Conservation (phyloP, 64 coral and sea anemone species). For the Trachythela sp. region DNA sequence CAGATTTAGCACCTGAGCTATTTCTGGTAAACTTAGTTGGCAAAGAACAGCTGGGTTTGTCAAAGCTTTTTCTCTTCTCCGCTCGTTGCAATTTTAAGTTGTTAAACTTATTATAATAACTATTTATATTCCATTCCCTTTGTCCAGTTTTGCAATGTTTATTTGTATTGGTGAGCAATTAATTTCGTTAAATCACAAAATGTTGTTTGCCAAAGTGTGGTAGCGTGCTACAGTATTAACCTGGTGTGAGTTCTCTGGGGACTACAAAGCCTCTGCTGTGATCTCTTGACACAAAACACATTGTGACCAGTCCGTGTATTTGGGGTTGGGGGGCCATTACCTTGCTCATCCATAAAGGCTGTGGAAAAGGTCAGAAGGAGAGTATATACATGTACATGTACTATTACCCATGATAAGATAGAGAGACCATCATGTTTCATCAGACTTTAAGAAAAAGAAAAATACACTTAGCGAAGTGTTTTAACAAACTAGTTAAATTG, state of each 20-base stretch:
- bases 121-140: constrained; percentile 45
- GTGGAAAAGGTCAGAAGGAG: no score
- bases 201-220: constrained; percentile 43
- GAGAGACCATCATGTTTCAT: neutral
- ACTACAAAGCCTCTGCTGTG: constrained; percentile 29
- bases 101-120: constrained; percentile 51
- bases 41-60: constrained; percentile 9
- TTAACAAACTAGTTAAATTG: no score
- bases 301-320: constrained; percentile 47
- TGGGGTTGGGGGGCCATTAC: constrained; percentile 34
- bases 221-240: constrained; percentile 22
- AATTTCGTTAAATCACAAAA: constrained; percentile 40
- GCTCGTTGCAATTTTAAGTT: constrained; percentile 52
- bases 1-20: constrained; percentile 13
- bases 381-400: no score
- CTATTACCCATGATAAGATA: no score
- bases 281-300: constrained; percentile 60
- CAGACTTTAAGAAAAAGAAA: neutral
- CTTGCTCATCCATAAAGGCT: no score
- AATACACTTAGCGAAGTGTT: neutral
- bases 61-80: constrained; percentile 34
- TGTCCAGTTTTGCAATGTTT: constrained; percentile 34
- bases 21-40: constrained; percentile 28
- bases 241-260: constrained; percentile 26
- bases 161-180: constrained; percentile 11